Evolutionary conservation across 1,140 invertebrate species (phyloP), one percentile per base, ranked within the genome.

Genomic region (Anastrepha ludens): DNA sequence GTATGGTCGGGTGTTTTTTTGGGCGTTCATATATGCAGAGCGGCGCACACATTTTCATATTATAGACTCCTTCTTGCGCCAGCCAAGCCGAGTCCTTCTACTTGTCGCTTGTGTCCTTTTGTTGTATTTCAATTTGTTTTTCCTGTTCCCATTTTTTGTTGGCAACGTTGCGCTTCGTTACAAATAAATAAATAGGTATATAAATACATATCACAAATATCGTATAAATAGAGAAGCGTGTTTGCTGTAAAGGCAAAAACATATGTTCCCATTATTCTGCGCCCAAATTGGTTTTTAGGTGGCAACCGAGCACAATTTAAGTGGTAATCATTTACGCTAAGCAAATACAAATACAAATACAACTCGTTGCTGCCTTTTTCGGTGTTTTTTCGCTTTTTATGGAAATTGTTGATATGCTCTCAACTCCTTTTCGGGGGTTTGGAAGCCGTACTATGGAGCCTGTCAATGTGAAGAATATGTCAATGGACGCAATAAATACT

Each of bases 311-410:
- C 91, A 92, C 91, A 92, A 90, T 92, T 92, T 92, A 92, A 92
- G 91, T 92, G 91, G 91, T 92, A 92, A 92, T 92, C 91, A 92
- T 92, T 92, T 92, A 92, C 91, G 91, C 91, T 92, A 91, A 90
- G 90, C 91, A 92, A 92, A 92, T 92, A 92, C 90, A 92, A 92
- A 74, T 74, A 74, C 65, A 67, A 47, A 74, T 47, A n/a, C n/a
- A 29, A 81, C 29, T 29, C 20, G 74, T 81, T 81, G 47, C 15
- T 55, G 70, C 15, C 47, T 81, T 81, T 81, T n/a, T 29, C 17
- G 13, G 15, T 50, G 15, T 55, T 60, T 60, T 62, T 60, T 29
- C 29, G 29, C 1, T 29, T 41, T 62, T 60, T 17, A 62, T 59
- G 15, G 0, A n/a, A 9, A 58, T 60, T 62, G 2, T n/a, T 17